These are phyloP conservation scores for Cichlasoma orientale DNA, from an alignment of 2,797 vertebrate genomes.

Conservation along the genomic window DNA sequence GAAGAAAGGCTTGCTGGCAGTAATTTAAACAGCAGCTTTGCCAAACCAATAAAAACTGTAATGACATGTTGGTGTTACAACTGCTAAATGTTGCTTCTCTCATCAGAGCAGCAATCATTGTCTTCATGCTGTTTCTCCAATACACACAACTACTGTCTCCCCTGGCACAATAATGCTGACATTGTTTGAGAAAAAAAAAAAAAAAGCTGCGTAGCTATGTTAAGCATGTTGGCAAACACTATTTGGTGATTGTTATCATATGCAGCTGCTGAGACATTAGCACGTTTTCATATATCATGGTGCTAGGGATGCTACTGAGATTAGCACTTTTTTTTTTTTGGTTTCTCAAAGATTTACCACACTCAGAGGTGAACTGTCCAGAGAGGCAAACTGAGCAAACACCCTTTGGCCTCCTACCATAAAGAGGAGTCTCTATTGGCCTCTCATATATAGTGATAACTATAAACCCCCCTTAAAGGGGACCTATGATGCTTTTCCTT, in stretches of 20 bases:
- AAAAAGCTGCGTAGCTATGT: conserved; percentile 7
- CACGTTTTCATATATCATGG: conserved; percentile 33
- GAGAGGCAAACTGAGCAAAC: neutral
- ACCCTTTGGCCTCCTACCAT: neutral
- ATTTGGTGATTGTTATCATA: conserved; percentile 38
- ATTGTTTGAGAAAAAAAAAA: conserved; percentile 25
- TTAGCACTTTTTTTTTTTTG: neutral
- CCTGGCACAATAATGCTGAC: conserved; percentile 29
- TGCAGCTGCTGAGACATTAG: conserved; percentile 49
- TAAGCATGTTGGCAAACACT: conserved; percentile 46
- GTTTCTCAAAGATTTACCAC: neutral
- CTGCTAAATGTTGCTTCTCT: conserved; percentile 33
- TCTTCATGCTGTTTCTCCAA: neutral
- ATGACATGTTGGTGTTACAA: conserved; percentile 30
- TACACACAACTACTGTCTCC: conserved; percentile 1
- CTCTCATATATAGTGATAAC: neutral
- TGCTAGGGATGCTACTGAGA: conserved; percentile 21
- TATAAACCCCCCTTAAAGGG: neutral
- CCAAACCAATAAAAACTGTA: conserved; percentile 42
- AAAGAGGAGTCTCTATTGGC: neutral
- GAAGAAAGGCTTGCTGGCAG: neutral
- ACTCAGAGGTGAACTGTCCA: neutral
- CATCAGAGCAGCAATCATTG: conserved; percentile 22
- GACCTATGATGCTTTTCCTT: neutral
- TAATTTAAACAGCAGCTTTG: conserved; percentile 10